phyloP scores from a whole-genome alignment of 2,888 invertebrate species.

The Diadromus collaris region DNA sequence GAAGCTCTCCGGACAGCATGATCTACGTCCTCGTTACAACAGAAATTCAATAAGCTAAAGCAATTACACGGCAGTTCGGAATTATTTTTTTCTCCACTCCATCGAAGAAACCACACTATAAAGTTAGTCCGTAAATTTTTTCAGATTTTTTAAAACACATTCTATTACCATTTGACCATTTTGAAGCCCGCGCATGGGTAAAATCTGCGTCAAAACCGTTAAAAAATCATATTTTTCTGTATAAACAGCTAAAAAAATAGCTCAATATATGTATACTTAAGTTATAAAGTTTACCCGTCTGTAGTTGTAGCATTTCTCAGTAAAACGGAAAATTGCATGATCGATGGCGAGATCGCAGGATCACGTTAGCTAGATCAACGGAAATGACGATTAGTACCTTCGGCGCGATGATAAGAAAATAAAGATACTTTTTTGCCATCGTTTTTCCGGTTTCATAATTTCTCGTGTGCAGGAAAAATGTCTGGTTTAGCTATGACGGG shows the following conservation, averaged over 20 bases:
- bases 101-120: no score
- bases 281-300: neutral
- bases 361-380: neutral
- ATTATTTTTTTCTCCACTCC: neutral
- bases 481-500: constrained; percentile 3
- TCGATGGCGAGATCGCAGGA: neutral
- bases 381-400: neutral
- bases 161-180: neutral
- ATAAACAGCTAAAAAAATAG: no score
- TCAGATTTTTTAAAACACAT: neutral
- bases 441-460: constrained; percentile 1
- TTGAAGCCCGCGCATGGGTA: neutral
- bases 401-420: neutral
- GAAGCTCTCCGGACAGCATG: no score
- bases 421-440: neutral
- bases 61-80: neutral
- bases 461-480: neutral
- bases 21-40: neutral
- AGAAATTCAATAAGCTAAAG: neutral
- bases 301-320: neutral
- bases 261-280: neutral
- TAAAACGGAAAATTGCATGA: neutral
- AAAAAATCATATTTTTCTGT: neutral
- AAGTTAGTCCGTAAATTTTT: neutral
- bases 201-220: neutral